Evolutionary conservation across 30 jellyfish, hydroid and myxozoan species (phyloP).

Genomic region (Aurelia aurita): DNA sequence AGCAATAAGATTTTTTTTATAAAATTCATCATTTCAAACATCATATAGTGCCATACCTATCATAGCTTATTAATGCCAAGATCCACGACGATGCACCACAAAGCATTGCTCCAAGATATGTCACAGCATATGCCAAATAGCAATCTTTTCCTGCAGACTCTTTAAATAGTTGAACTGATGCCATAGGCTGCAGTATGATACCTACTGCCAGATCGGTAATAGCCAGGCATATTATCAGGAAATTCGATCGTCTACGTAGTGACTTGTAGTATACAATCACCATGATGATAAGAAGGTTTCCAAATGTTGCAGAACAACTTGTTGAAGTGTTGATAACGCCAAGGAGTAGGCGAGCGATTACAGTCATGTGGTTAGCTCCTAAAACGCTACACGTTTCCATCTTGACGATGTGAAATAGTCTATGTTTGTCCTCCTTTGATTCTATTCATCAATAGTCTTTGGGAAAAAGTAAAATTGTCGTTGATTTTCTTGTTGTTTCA

Average conservation of each 20-base stretch:
- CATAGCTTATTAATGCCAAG: slow-evolving; percentile 72
- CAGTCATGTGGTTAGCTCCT: slow-evolving; percentile 39
- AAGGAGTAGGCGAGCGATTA: slow-evolving; percentile 7
- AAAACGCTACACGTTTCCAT: slow-evolving; percentile 18
- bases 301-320: slow-evolving; percentile 40
- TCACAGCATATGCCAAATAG: slow-evolving; percentile 51
- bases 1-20: no score
- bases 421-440: no score
- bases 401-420: no score
- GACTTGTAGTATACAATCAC: slow-evolving; percentile 37
- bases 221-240: slow-evolving; percentile 50
- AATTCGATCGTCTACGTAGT: slow-evolving; percentile 50
- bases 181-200: slow-evolving; percentile 65
- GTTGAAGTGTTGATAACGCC: slow-evolving; percentile 23
- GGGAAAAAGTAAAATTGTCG: no score
- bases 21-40: no score
- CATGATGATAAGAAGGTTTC: slow-evolving; percentile 36
- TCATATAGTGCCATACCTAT: not conserved
- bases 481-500: no score
- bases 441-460: no score
- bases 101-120: slow-evolving; percentile 52
- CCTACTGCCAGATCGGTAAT: slow-evolving; percentile 68
- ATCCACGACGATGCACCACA: slow-evolving; percentile 80
- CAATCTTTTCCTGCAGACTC: slow-evolving; percentile 37
- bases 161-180: slow-evolving; percentile 42